Base-by-base conservation (phyloP, 1,140 invertebrate species). In the Pseudomyrmex pallidus region DNA sequence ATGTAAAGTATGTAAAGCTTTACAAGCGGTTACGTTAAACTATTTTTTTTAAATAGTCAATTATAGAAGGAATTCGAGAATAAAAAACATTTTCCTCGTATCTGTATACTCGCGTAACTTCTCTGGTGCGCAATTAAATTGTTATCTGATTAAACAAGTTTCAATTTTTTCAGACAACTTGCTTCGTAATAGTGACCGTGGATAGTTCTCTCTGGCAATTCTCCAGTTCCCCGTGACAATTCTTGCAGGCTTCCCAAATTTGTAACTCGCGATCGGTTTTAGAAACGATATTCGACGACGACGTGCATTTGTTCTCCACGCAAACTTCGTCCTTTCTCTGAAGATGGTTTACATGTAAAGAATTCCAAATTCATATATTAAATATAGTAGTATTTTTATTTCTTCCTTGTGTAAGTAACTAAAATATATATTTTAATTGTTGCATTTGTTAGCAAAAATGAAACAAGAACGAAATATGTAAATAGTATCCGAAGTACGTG, bases 171-270 rank as follows among this genome's bases (percentile, higher is more conserved):
- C 46, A 13, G 1, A n/a, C 1, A 20, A 20, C 57, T 89, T 83
- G 91, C 91, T 89, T 92, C 4, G 91, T 91, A 7, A 93, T 89
- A 56, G 87, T 85, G 25, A 92, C 82, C 7, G 84, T 87, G 3
- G 90, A 72, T 44, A 89, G 86, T 9, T 88, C 64, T 12, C 80
- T 85, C 63, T 91, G 85, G 50, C 84, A 70, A 35, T 84, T 64
- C 22, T 92, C 87, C 13, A 92, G 54, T 87, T 92, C 90, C 15
- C 44, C 85, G 15, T 88, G 77, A 46, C 91, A 92, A 7, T 66
- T 85, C 61, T 73, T 67, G 80, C 91, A 92, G 17, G 87, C 57
- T 10, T 87, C 70, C 86, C 88, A 91, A 13, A 82, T 66, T 61
- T 90, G 88, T 52, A 87, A 35, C 13, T 62, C 86, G 1, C 72